Conservation (phyloP, 2,113 vertebrate genomes). For the Equus przewalskii region DNA sequence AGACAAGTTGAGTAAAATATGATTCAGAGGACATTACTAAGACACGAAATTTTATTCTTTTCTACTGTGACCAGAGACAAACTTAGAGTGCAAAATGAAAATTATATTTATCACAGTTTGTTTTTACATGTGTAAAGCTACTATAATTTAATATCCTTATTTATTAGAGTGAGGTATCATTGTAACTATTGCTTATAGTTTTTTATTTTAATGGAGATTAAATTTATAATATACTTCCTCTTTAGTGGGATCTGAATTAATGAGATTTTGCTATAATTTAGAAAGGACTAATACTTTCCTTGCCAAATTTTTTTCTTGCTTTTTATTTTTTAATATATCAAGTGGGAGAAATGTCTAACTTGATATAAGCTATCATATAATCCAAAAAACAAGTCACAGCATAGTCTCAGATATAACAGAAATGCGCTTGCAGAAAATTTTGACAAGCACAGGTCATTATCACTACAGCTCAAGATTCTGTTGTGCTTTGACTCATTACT, state of each 20-base stretch:
- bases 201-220: conserved; percentile 36
- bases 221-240: neutral
- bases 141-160: neutral
- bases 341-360: neutral
- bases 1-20: neutral
- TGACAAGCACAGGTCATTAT: neutral
- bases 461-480: neutral
- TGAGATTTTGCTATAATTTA: neutral
- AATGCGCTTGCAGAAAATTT: neutral
- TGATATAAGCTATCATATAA: neutral
- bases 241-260: neutral
- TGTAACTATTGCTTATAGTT: neutral
- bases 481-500: neutral
- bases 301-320: neutral
- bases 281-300: neutral
- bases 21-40: neutral
- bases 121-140: neutral
- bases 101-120: neutral
- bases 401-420: neutral
- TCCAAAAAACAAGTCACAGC: neutral
- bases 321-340: neutral
- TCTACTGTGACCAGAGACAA: neutral
- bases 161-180: neutral
- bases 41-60: neutral
- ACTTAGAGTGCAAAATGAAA: neutral